A percentile compares a stretch with the other conserved stretches of the same genome.
Conservation (phyloP, 2,888 invertebrate genomes). For the Lasioglossum morio region DNA sequence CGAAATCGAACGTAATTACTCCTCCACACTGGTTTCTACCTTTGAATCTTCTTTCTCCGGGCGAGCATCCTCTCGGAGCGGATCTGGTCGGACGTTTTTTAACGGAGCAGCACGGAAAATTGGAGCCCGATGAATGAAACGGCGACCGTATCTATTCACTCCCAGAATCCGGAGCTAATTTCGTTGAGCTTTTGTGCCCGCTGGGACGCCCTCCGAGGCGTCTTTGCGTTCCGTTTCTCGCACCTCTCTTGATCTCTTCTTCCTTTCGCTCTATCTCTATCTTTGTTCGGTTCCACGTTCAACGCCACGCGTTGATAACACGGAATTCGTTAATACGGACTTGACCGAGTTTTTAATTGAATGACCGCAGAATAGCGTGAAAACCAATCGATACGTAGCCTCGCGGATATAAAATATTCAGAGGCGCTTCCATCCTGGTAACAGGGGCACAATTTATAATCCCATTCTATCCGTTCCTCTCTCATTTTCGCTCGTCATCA, state of each 20-base stretch:
- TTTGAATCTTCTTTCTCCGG: neutral
- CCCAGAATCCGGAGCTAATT: constrained; percentile 46
- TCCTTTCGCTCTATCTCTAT: no score
- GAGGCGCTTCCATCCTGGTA: constrained; percentile 43
- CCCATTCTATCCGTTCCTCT: constrained; percentile 43
- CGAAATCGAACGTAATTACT: constrained; percentile 8
- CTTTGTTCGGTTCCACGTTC: neutral
- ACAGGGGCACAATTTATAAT: constrained; percentile 55
- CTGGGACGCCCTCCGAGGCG: constrained; percentile 39
- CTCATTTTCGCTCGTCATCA: constrained; percentile 44
- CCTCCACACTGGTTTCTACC: neutral
- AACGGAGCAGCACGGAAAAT: neutral
- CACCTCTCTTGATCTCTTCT: constrained; percentile 25
- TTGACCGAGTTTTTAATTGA: constrained; percentile 73
- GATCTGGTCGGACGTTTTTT: neutral
- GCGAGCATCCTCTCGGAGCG: constrained; percentile 4
- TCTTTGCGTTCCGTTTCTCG: constrained; percentile 29
- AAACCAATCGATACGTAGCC: constrained; percentile 66
- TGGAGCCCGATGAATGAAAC: constrained; percentile 39
- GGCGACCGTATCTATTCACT: constrained; percentile 39
- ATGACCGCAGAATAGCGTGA: constrained; percentile 58
- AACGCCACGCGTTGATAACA: constrained; percentile 38
- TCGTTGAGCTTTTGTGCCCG: constrained; percentile 33
- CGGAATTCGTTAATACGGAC: constrained; percentile 63
- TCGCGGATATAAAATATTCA: constrained; percentile 62